These are phyloP conservation scores for Tenebrosternarchus preto DNA, from an alignment of 2,113 vertebrate species.

Conservation along the genomic window DNA sequence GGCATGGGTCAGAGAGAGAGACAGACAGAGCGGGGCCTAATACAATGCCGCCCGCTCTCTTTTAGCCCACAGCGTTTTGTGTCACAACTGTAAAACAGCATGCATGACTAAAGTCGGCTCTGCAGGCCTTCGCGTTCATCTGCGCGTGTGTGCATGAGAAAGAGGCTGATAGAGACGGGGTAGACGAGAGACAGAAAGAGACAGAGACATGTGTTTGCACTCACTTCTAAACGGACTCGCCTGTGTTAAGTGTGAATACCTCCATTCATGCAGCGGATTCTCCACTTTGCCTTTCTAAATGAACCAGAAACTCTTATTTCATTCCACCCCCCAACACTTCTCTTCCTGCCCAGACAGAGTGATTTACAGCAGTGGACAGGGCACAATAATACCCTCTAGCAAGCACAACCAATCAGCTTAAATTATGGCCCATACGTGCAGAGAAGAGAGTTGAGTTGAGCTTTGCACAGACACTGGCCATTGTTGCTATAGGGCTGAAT, in stretches of 20 bases:
- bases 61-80: slow-evolving; percentile 70
- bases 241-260: slow-evolving; percentile 3
- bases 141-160: slow-evolving; percentile 33
- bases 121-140: slow-evolving; percentile 49
- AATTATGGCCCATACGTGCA: slow-evolving; percentile 69
- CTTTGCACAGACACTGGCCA: slow-evolving; percentile 70
- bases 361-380: slow-evolving; percentile 73
- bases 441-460: slow-evolving; percentile 54
- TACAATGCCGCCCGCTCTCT: slow-evolving; percentile 66
- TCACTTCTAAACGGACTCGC: not conserved
- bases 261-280: slow-evolving; percentile 22
- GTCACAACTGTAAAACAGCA: slow-evolving; percentile 66
- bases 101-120: slow-evolving; percentile 64
- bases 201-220: slow-evolving; percentile 11
- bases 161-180: slow-evolving; percentile 7
- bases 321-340: slow-evolving; percentile 35
- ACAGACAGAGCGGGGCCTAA: slow-evolving; percentile 69
- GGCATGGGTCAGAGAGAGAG: slow-evolving; percentile 63
- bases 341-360: slow-evolving; percentile 66
- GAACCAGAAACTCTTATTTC: slow-evolving; percentile 44
- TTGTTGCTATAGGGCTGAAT: slow-evolving; percentile 69
- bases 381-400: slow-evolving; percentile 77
- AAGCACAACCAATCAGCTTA: slow-evolving; percentile 75
- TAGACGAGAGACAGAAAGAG: not conserved
- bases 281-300: slow-evolving; percentile 35